Base-by-base conservation (phyloP, 1,140 invertebrate species). In the Papilio machaon region DNA sequence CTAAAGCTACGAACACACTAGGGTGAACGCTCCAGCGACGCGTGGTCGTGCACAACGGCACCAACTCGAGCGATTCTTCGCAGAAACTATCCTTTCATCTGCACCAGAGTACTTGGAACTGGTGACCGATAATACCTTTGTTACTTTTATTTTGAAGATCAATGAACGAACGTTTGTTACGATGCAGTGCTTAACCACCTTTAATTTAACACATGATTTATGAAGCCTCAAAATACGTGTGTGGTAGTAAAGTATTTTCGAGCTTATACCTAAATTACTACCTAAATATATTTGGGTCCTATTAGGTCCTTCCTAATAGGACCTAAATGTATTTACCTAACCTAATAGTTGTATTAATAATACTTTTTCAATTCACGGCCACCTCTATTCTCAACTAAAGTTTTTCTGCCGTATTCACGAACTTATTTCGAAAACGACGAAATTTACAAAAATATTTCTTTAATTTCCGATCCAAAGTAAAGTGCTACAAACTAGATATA, bases 61-160 rank as follows among this genome's bases (percentile, higher is more conserved):
- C 35, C 74, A 77, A 75, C 49, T 81, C 80, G 73, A 82, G 64
- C 83, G 78, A 81, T 13, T 38, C 78, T 89, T 89, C 89, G 78
- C 54, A 79, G 88, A 89, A 89, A 47, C 73, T 43, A 76, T 79
- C 47, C 89, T 89, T 90, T 90, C 88, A 90, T 87, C 83, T 89
- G 60, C 80, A 75, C 13, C 79, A 80, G 35, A 80, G 83, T 84
- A 84, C 81, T 82, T 60, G 70, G 47, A 78, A 82, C 70, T 82
- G 52, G 54, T 47, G 74, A 76, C 74, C 74, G 74, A 76, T 76
- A 75, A 46, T 75, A 76, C 38, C 79, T 76, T 82, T 82, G 70
- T 70, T 47, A 13, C 11, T 74, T 52, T 76, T 52, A 46, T 47
- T 46, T 46, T 30, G 47, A 76, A 76, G 47, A 76, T 76, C 74